Evolutionary conservation across 2,888 invertebrate species (phyloP).

Genomic region (Neria commutata): DNA sequence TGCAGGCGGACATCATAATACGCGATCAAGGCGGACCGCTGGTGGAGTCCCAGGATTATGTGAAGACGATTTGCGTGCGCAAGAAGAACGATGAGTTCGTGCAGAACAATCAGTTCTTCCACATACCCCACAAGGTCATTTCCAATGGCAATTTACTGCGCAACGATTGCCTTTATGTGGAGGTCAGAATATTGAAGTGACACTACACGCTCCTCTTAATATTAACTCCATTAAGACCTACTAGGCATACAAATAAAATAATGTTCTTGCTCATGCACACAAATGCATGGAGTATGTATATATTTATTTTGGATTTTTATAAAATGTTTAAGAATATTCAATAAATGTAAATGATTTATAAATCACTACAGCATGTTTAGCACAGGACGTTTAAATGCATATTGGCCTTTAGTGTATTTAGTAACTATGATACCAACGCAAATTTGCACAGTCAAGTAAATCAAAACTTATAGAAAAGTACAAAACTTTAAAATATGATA

Average conservation of each 20-base stretch:
- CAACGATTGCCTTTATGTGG: constrained; percentile 58
- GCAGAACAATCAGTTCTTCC: constrained; percentile 58
- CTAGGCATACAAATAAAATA: background rate
- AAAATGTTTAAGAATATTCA: no score
- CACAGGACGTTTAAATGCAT: no score
- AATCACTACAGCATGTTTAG: no score
- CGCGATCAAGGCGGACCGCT: constrained; percentile 67
- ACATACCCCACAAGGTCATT: constrained; percentile 58
- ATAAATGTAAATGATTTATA: no score
- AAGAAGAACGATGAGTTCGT: constrained; percentile 61
- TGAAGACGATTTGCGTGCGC: constrained; percentile 68
- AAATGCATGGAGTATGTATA: no score
- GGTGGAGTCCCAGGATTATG: constrained; percentile 66
- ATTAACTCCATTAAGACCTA: constrained; percentile 10
- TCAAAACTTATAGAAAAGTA: no score
- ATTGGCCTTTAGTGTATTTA: no score
- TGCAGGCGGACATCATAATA: constrained; percentile 70
- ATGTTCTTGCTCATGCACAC: no score
- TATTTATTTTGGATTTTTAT: no score
- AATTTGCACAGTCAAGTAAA: no score
- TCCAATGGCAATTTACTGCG: constrained; percentile 54
- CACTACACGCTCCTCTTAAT: background rate
- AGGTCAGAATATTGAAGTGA: constrained; percentile 52
- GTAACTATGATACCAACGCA: no score
- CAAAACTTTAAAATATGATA: no score